These are phyloP conservation scores for Pollenia labialis DNA, from an alignment of 2,888 invertebrate species.

Conservation along the genomic window DNA sequence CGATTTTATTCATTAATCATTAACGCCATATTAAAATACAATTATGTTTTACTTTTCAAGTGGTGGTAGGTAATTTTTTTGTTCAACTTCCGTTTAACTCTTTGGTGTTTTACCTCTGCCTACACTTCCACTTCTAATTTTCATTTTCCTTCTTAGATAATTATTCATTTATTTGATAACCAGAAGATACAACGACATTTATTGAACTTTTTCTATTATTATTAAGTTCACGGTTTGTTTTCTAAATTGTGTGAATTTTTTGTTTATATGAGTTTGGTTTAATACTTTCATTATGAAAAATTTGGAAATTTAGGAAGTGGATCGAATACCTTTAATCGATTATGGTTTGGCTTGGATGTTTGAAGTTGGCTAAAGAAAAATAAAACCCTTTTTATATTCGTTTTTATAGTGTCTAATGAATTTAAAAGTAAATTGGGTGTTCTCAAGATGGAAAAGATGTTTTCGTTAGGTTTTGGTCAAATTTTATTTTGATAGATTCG, in stretches of 20 bases:
- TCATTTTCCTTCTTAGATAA: slow-evolving; percentile 21
- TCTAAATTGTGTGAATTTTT: slow-evolving; percentile 63
- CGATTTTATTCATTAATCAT: slow-evolving; percentile 83
- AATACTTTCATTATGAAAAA: slow-evolving; percentile 45
- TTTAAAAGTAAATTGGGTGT: slow-evolving; percentile 13
- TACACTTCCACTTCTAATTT: not conserved
- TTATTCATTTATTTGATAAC: slow-evolving; percentile 30
- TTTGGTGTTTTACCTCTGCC: slow-evolving; percentile 39
- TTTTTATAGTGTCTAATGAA: slow-evolving; percentile 50
- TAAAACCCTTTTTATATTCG: slow-evolving; percentile 16
- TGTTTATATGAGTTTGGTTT: slow-evolving; percentile 35
- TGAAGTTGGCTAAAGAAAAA: not conserved
- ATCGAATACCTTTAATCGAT: slow-evolving; percentile 65
- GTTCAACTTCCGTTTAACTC: slow-evolving; percentile 73
- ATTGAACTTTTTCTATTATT: slow-evolving; percentile 31
- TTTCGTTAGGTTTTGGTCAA: slow-evolving; percentile 36
- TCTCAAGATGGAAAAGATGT: not conserved
- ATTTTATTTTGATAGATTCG: slow-evolving; percentile 41
- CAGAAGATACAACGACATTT: slow-evolving; percentile 57
- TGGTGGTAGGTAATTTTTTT: slow-evolving; percentile 63
- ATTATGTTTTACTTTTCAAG: slow-evolving; percentile 71
- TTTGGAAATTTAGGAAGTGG: slow-evolving; percentile 34
- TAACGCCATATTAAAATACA: slow-evolving; percentile 75
- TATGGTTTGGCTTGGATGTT: slow-evolving; percentile 23
- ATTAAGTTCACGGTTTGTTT: slow-evolving; percentile 44